A percentile compares a stretch with the other conserved stretches of the same genome.
Evolutionary conservation across 1,140 invertebrate genomes (phyloP).

Genomic region (Dermatophagoides farinae): DNA sequence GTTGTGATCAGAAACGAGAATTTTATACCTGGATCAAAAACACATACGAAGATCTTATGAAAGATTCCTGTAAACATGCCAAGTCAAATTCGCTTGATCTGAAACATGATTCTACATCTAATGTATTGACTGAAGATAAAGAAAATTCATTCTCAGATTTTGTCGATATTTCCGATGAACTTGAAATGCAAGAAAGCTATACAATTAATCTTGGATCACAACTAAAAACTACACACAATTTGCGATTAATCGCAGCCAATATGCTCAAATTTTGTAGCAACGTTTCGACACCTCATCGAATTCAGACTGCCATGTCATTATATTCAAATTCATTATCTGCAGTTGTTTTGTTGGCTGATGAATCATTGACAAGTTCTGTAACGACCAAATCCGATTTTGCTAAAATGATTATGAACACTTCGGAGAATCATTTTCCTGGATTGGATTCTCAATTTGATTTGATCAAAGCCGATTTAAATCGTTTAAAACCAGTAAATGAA

Average conservation of each 20-base stretch:
- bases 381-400: conserved; percentile 42
- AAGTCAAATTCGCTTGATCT: not conserved
- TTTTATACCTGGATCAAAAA: conserved; percentile 58
- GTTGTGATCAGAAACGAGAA: conserved; percentile 46
- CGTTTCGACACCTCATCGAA: conserved; percentile 40
- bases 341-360: conserved; percentile 60
- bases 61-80: conserved; percentile 14
- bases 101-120: conserved; percentile 22
- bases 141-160: not conserved
- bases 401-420: conserved; percentile 31
- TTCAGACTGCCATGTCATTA: conserved; percentile 77
- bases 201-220: conserved; percentile 83
- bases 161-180: not conserved
- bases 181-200: conserved; percentile 73
- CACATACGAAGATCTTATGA: conserved; percentile 38
- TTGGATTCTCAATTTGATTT: conserved; percentile 64
- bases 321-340: conserved; percentile 79
- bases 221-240: conserved; percentile 95
- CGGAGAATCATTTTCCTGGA: conserved; percentile 70
- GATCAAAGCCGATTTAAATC: conserved; percentile 32
- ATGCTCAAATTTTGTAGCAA: conserved; percentile 54
- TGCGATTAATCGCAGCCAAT: conserved; percentile 65
- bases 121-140: conserved; percentile 20
- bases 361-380: conserved; percentile 47
- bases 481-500: not conserved